Conservation (phyloP, 2,888 invertebrate species). For the Sesia bembeciformis region DNA sequence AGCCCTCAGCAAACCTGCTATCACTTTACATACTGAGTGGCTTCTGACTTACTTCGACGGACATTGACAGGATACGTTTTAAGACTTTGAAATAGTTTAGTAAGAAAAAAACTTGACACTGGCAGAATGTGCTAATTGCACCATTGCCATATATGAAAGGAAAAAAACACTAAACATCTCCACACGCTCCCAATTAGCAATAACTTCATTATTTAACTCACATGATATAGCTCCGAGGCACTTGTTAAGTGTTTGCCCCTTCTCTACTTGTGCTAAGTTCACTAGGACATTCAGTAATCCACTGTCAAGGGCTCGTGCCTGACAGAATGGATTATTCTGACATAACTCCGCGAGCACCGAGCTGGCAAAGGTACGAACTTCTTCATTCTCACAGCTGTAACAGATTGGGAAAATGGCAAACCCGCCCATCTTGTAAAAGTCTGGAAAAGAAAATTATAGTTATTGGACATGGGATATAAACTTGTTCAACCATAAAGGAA, state of each 20-base stretch:
- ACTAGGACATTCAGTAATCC: constrained; percentile 78
- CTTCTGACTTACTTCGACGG: too few species aligned
- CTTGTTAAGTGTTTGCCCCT: constrained; percentile 76
- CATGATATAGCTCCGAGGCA: constrained; percentile 87
- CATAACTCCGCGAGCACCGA: constrained; percentile 84
- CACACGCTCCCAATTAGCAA: too few species aligned
- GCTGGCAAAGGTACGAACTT: constrained; percentile 78
- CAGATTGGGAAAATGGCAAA: constrained; percentile 81
- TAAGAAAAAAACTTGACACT: too few species aligned
- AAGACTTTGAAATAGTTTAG: too few species aligned
- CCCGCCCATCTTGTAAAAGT: constrained; percentile 90
- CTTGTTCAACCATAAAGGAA: too few species aligned
- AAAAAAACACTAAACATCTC: too few species aligned
- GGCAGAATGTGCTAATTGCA: too few species aligned
- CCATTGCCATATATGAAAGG: too few species aligned
- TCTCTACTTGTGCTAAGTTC: constrained; percentile 72
- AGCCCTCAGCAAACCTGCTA: too few species aligned
- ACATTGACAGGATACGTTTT: too few species aligned
- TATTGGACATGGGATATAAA: too few species aligned
- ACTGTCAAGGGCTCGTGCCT: constrained; percentile 78
- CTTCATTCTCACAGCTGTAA: constrained; percentile 74
- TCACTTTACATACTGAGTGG: too few species aligned
- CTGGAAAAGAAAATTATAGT: constrained; percentile 43
- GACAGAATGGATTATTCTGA: constrained; percentile 91
- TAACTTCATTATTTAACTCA: constrained; percentile 45